Evolutionary conservation across 2,113 vertebrate genomes (phyloP), one percentile per base, ranked within the genome.

Genomic region (Mystacornis crossleyi): DNA sequence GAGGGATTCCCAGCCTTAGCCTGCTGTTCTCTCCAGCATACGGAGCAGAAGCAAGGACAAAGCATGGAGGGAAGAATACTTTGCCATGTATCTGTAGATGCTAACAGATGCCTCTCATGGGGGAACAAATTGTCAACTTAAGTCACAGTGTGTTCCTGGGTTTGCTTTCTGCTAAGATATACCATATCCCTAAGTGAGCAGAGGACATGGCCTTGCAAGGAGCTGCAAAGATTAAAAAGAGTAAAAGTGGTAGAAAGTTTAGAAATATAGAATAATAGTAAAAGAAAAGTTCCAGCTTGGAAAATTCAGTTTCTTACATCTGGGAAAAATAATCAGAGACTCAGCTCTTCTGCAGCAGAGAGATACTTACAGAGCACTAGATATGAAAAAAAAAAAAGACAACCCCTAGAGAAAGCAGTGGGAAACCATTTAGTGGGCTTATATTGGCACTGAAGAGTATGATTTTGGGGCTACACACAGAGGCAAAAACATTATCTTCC

Each of bases 401-500:
- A 19, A n/a, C 2, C 15, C 51, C 55, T 69, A 74, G 80, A 89
- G 36, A 84, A 67, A 89, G 40, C 86, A 79, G 82, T 69, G 36
- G 90, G 92, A 93, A 94, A 86, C 79, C 92, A 79, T 66, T 96
- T 93, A 94, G 9, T 64, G 34, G 79, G 60, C 69, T 81, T 90
- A 48, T 83, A 74, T 60, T 92, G 85, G 58, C 60, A 81, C 60
- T 86, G 91, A 96, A 96, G 57, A 86, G 40, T 94, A 77, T 94
- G 85, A 93, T 95, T 96, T 91, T 64, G 60, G 64, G 69, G 93
- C 91, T 84, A 29, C 86, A 96, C 16, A 71, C 61, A 84, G 94
- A 93, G 93, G 48, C 55, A 71, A 70, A 94, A 73, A 2, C 54
- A 51, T 94, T 95, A 80, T 96, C 81, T 95, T 80, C 66, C 65